Base-by-base conservation (phyloP, 2,113 vertebrate species). In the Vidua chalybeata region DNA sequence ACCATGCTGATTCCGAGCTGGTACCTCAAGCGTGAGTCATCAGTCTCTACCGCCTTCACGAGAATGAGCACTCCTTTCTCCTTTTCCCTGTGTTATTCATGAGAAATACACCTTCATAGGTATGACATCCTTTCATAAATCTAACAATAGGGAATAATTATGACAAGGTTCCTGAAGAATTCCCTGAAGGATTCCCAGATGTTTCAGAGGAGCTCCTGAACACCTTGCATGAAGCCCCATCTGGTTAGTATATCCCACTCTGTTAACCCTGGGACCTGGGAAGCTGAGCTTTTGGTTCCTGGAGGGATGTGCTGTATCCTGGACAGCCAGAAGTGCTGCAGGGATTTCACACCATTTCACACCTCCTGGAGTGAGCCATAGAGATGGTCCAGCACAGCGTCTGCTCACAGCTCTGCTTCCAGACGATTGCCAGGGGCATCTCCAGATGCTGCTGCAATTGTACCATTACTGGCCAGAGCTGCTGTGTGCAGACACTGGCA, bases 171-270 rank as follows among this genome's bases (percentile, higher is more conserved):
- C 41, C 41, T 41, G 41, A 41, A 41, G 41, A 41, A 41, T 41
- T 41, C 41, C 35, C 26, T 13, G 22, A 5, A 30, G 10, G 5
- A 41, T 41, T 49, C 3, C 21, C 21, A 19, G 45, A 4, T 1
- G 16, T 41, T 27, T 17, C 75, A 13, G 2, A 45, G 6, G 31
- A 0, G 5, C 4, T 62, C 0, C 15, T 24, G 0, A 24, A 11
- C 12, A 13, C 41, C 41, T 41, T 41, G 41, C 12, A 41, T 41
- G 41, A 14, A 41, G 10, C 8, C 0, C 0, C 62, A 17, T 26
- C 37, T 35, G 31, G 52, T 59, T 43, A 14, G 64, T 69, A 12
- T 21, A 14, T 30, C 16, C 14, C 24, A 41, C 16, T 39, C 15
- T 14, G 28, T 55, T n/a, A 61, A 8, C 11, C 12, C 7, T 46